Conservation (phyloP, 1,140 invertebrate species). For the Streblospio benedicti region DNA sequence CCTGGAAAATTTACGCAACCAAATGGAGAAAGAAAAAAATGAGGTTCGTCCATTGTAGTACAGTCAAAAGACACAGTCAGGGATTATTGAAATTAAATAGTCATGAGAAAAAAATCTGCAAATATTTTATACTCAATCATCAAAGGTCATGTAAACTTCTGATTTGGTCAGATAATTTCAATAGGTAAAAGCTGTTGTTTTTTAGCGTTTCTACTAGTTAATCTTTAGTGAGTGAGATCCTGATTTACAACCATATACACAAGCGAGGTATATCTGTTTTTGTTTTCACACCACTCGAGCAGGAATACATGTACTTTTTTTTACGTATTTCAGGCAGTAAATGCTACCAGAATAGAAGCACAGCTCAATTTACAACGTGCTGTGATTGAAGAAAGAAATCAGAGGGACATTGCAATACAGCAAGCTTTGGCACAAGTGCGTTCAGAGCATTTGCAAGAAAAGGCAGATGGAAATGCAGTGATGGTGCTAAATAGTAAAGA, state of each 20-base stretch:
- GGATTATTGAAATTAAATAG: no score
- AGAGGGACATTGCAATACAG: conserved; percentile 43
- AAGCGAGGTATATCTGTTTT: no score
- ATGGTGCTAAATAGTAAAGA: no score
- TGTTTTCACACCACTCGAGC: no score
- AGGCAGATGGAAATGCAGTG: no score
- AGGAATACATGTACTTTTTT: no score
- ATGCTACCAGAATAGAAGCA: conserved; percentile 36
- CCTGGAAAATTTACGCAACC: conserved; percentile 36
- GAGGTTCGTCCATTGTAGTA: conserved; percentile 46
- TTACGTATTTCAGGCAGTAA: conserved; percentile 42
- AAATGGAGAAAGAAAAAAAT: conserved; percentile 58
- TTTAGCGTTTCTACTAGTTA: background rate
- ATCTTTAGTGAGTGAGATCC: no score
- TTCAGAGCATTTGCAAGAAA: no score
- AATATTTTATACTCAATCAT: background rate
- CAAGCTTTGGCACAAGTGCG: conserved; percentile 38
- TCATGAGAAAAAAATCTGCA: background rate
- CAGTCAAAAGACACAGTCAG: conserved; percentile 27
- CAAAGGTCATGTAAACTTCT: background rate
- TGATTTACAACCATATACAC: no score
- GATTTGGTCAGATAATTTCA: background rate
- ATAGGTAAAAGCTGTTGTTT: background rate
- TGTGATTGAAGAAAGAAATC: conserved; percentile 40
- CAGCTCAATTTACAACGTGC: conserved; percentile 39